Evolutionary conservation across 2,888 invertebrate genomes (phyloP), one percentile per base, ranked within the genome.

Genomic region (Branchipolynoe longqiensis): DNA sequence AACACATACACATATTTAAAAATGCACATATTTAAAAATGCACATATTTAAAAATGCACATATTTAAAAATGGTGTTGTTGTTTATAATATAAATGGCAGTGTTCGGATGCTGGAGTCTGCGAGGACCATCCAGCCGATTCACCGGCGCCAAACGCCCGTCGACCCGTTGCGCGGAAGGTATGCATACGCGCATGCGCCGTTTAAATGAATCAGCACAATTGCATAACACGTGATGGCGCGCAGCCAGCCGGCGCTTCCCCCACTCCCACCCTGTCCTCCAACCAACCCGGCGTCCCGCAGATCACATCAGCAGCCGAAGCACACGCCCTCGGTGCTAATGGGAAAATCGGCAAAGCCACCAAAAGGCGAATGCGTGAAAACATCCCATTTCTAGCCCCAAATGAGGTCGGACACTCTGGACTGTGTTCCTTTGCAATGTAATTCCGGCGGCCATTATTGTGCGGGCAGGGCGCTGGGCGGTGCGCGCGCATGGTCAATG

Each of bases 391-490:
- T 69, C 38, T 69, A 38, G 18, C 12, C 36, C 38, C 2, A 69
- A 69, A 69, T 69, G 69, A 69, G 69, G 69, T 36, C 38, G 69
- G 36, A 38, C 36, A 69, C 69, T 38, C 69, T 69, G 69, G 69
- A 69, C 38, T 69, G 69, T 69, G 69, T 69, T 69, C 69, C 69
- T 69, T 69, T 36, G 33, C 69, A 69, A 36, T 38, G 69, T 69
- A 69, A 69, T 69, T 69, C 69, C n/a, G 1, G 28, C 38, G 69
- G 69, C 69, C 33, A 25, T 22, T 38, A 69, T 69, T 3, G 33
- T 36, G 38, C 36, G 36, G 22, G 36, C 36, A n/a, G n/a, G 36
- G 14, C 38, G 69, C 33, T 0, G 36, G 69, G 69, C 62, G 12
- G 62, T 12, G 31, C 38, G 69, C 69, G 69, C 36, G 18, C 69